Percentiles rank a stretch among this genome's conserved stretches.
Conservation (phyloP, 2,113 vertebrate genomes). For the Spermophilus dauricus region DNA sequence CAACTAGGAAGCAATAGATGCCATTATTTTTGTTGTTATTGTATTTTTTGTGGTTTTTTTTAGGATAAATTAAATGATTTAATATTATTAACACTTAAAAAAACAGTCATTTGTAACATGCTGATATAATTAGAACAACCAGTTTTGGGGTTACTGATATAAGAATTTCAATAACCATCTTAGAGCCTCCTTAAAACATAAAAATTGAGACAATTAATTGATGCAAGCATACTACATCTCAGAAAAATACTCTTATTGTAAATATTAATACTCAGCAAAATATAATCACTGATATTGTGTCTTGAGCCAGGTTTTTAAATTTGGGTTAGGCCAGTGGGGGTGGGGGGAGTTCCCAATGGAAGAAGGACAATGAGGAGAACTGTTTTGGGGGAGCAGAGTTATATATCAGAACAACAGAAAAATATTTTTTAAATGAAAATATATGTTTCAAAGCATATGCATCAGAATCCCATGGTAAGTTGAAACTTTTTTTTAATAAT, state of each 20-base stretch:
- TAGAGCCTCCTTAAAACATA: not conserved
- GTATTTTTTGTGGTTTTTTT: no score
- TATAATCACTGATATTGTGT: not conserved
- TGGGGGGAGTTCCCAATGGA: not conserved
- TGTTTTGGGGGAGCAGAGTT: no score
- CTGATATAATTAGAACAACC: not conserved
- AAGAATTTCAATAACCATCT: constrained; percentile 32
- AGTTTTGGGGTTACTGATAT: not conserved
- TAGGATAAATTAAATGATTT: no score
- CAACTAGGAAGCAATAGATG: not conserved
- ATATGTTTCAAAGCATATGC: no score
- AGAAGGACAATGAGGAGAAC: no score
- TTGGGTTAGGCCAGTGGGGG: not conserved
- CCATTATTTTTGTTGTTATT: not conserved
- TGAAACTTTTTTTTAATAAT: constrained; percentile 21
- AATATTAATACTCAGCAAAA: no score
- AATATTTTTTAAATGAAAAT: not conserved
- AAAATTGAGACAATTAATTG: no score
- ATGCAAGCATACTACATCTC: no score
- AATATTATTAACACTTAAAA: no score
- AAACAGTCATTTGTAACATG: no score
- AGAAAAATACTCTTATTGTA: no score
- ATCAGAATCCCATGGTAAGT: not conserved
- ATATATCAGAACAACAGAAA: no score
- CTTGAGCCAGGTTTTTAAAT: not conserved